Evolutionary conservation across 92 coral and sea anemone genomes (phyloP).

Genomic region (Porites divaricata): DNA sequence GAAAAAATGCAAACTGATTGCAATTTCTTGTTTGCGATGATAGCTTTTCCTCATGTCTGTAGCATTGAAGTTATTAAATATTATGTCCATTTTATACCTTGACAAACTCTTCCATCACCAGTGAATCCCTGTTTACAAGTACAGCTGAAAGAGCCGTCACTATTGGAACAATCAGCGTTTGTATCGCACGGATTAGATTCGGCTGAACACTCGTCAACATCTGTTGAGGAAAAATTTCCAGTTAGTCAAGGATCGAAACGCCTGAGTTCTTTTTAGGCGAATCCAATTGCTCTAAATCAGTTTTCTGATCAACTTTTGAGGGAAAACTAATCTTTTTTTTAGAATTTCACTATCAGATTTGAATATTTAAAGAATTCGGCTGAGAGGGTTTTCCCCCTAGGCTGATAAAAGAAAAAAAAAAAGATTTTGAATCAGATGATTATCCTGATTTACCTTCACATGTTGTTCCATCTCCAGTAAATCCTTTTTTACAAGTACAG

Average conservation of each 20-base stretch:
- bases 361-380: too few species aligned
- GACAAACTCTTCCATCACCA: constrained; percentile 60
- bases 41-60: neutral
- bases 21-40: neutral
- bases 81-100: neutral
- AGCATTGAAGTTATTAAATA: neutral
- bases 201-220: constrained; percentile 61
- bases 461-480: constrained; percentile 36
- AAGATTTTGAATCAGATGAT: neutral
- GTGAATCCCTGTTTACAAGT: constrained; percentile 60
- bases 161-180: constrained; percentile 59
- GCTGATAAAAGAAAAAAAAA: neutral
- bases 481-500: constrained; percentile 58
- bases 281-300: too few species aligned
- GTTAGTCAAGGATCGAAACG: too few species aligned
- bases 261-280: too few species aligned
- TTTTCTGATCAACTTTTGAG: too few species aligned
- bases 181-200: constrained; percentile 37
- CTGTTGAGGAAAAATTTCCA: neutral
- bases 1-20: neutral
- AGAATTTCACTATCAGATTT: too few species aligned
- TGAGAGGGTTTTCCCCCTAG: too few species aligned
- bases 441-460: constrained; percentile 41
- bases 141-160: constrained; percentile 65
- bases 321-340: too few species aligned